Conservation (phyloP, 2,113 vertebrate species). For the Phodopus roborovskii region DNA sequence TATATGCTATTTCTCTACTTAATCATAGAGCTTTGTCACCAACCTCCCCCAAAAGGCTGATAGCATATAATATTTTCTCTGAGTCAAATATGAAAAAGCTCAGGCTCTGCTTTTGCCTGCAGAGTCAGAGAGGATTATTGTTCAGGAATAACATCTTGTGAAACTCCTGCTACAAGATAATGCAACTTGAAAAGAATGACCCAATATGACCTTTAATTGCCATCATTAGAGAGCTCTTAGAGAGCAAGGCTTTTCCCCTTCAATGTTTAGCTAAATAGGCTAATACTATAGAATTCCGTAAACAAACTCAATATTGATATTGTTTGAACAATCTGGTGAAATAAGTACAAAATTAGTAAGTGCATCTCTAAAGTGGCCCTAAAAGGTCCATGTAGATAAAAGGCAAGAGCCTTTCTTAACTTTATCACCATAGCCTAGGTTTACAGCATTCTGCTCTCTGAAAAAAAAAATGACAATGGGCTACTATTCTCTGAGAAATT, state of each 20-base stretch:
- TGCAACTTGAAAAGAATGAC: conserved; percentile 22
- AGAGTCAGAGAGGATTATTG: conserved; percentile 35
- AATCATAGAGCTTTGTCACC: not conserved
- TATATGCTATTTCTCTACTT: not conserved
- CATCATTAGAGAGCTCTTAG: conserved; percentile 44
- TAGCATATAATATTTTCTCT: conserved; percentile 66
- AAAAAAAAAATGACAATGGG: conserved; percentile 30
- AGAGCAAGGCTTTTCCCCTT: not conserved
- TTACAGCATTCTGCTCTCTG: conserved; percentile 49
- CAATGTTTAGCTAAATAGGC: conserved; percentile 17
- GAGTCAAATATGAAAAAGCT: conserved; percentile 44
- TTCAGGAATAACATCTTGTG: conserved; percentile 37
- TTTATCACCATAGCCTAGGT: not conserved
- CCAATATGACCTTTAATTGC: conserved; percentile 45
- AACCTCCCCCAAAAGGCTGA: not conserved
- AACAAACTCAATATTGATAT: conserved; percentile 16
- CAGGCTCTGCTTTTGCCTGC: not conserved
- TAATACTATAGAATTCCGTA: not conserved
- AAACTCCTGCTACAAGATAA: conserved; percentile 56
- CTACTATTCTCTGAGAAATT: conserved; percentile 45
- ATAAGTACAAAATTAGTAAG: conserved; percentile 37
- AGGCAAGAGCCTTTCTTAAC: conserved; percentile 22
- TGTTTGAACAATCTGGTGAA: conserved; percentile 38
- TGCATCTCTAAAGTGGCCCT: not conserved
- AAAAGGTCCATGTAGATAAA: conserved; percentile 22